phyloP scores from a whole-genome alignment of 2,113 vertebrate species.

The Tyrannus savana region DNA sequence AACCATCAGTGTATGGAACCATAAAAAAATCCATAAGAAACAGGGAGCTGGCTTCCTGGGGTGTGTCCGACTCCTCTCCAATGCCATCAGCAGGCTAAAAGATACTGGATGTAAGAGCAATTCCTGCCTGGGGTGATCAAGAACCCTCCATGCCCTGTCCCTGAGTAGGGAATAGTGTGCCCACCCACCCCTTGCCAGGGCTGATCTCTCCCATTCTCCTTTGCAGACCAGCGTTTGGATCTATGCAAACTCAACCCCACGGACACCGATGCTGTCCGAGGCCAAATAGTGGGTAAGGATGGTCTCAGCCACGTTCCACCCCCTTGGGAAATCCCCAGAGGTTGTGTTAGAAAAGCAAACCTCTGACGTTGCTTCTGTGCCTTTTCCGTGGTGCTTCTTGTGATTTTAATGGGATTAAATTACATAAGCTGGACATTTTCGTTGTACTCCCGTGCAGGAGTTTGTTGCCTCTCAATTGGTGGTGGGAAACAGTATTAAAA shows the following conservation, averaged over 20 bases:
- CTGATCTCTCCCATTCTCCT: conserved; percentile 64
- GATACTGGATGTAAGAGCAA: conserved; percentile 92
- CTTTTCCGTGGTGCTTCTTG: not conserved
- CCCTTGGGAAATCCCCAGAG: not conserved
- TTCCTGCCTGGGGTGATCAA: not conserved
- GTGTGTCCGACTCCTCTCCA: conserved; percentile 94
- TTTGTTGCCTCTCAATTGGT: not conserved
- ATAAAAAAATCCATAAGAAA: conserved; percentile 98
- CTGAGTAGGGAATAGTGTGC: not conserved
- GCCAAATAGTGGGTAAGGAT: conserved; percentile 96
- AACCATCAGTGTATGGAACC: conserved; percentile 98
- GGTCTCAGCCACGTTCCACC: conserved; percentile 16
- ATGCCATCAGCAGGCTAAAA: conserved; percentile 96
- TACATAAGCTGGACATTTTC: not conserved
- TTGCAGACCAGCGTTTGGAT: conserved; percentile 97
- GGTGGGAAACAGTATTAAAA: not conserved
- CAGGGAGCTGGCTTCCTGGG: conserved; percentile 97
- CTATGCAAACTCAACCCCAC: conserved; percentile 98
- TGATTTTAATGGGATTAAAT: not conserved
- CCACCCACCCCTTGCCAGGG: not conserved
- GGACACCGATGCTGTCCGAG: conserved; percentile 95
- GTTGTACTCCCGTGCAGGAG: not conserved
- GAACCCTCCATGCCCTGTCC: not conserved
- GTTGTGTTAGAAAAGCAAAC: not conserved
- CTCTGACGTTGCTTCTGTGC: not conserved